phyloP scores from a whole-genome alignment of 2,888 invertebrate genomes.

The Onthophagus sagittarius region DNA sequence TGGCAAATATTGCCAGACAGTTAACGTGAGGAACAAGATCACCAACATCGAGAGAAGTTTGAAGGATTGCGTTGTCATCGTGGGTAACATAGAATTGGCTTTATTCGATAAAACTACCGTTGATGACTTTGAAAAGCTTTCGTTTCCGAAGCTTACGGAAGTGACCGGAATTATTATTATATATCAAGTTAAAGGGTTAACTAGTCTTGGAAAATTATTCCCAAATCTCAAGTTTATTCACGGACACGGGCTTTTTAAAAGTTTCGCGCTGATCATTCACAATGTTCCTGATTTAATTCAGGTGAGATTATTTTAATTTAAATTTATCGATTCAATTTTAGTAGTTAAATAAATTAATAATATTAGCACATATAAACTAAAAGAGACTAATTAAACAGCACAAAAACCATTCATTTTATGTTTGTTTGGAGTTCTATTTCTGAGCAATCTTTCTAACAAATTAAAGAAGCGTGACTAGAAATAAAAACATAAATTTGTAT shows the following conservation, averaged over 20 bases:
- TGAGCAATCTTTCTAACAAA: neutral
- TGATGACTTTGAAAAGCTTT: slow-evolving; percentile 33
- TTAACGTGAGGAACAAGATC: slow-evolving; percentile 57
- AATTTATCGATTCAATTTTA: too few relatives aligned
- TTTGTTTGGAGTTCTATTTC: neutral
- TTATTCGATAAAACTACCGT: slow-evolving; percentile 55
- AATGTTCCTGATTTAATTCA: slow-evolving; percentile 19
- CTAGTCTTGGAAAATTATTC: slow-evolving; percentile 66
- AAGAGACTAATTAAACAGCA: too few relatives aligned
- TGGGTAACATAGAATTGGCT: slow-evolving; percentile 72
- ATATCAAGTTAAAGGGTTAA: slow-evolving; percentile 66
- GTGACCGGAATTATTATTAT: slow-evolving; percentile 79
- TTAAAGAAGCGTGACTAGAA: neutral
- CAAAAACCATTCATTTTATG: neutral
- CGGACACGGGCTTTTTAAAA: slow-evolving; percentile 66
- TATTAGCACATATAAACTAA: too few relatives aligned
- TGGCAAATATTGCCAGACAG: slow-evolving; percentile 52
- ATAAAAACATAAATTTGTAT: neutral
- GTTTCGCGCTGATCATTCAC: slow-evolving; percentile 76
- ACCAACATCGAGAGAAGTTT: slow-evolving; percentile 47
- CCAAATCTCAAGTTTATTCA: slow-evolving; percentile 83
- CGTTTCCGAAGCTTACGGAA: slow-evolving; percentile 72
- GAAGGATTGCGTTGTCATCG: slow-evolving; percentile 68
- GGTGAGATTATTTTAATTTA: slow-evolving; percentile 6
- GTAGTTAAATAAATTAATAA: too few relatives aligned